Conservation (phyloP, 1,140 invertebrate species). For the Papilio xuthus region DNA sequence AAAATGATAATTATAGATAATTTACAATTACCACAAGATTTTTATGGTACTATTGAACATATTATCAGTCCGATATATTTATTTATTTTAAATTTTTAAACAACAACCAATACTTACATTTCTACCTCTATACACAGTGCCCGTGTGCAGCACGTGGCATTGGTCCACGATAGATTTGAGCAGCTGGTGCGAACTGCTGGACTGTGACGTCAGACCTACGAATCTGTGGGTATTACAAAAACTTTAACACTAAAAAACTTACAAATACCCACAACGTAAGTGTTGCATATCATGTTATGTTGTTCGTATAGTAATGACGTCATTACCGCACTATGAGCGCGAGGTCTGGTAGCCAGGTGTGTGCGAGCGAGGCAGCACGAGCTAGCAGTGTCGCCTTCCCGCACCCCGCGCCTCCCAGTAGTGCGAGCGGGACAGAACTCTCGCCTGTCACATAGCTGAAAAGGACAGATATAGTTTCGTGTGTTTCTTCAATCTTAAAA, state of each 20-base stretch:
- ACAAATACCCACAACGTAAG: too few species aligned
- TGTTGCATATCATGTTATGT: too few species aligned
- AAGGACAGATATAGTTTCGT: constrained; percentile 35
- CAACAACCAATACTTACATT: constrained; percentile 81
- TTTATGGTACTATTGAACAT: too few species aligned
- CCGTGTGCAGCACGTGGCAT: constrained; percentile 84
- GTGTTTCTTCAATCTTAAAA: background rate
- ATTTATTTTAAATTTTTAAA: too few species aligned
- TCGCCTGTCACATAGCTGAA: constrained; percentile 86
- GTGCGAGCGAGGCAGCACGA: constrained; percentile 83
- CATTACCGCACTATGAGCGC: background rate
- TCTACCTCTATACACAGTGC: constrained; percentile 82
- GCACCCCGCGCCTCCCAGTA: constrained; percentile 90
- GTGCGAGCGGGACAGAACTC: constrained; percentile 85
- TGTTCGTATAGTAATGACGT: too few species aligned
- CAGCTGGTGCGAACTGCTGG: constrained; percentile 85
- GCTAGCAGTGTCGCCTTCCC: constrained; percentile 91
- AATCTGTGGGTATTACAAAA: constrained; percentile 75
- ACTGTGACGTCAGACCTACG: constrained; percentile 85
- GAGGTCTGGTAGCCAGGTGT: constrained; percentile 83
- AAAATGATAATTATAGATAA: too few species aligned
- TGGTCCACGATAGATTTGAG: constrained; percentile 86
- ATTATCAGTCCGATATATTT: too few species aligned
- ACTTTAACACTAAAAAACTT: too few species aligned
- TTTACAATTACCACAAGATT: too few species aligned